Percentiles rank a stretch among this genome's conserved stretches.
phyloP scores from a whole-genome alignment of 2,113 vertebrate species.

The Sinosuthora webbiana region DNA sequence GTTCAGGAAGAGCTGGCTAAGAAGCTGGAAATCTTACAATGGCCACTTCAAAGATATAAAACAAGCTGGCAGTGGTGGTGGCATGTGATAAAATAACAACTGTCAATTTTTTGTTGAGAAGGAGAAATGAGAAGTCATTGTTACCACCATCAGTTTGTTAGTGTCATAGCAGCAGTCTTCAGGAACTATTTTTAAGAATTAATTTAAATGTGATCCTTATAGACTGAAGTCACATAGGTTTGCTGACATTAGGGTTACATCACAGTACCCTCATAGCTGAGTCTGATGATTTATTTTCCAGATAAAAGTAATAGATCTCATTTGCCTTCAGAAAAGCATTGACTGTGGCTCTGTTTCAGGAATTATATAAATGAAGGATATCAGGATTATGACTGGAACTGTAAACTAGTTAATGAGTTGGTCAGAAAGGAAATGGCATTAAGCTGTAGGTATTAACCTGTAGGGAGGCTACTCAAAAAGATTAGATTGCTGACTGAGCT shows the following conservation, averaged over 20 bases:
- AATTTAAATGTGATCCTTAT: not conserved
- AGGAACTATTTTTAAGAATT: not conserved
- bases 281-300: not conserved
- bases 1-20: not conserved
- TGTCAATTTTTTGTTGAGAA: not conserved
- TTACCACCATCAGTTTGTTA: not conserved
- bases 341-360: not conserved
- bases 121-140: not conserved
- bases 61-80: not conserved
- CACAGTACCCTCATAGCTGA: not conserved
- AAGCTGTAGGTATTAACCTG: constrained; percentile 28
- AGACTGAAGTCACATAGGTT: not conserved
- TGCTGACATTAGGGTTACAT: not conserved
- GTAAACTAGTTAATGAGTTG: constrained; percentile 27
- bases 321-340: not conserved
- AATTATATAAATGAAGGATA: not conserved
- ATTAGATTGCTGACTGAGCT: constrained; percentile 30
- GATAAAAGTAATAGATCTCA: not conserved
- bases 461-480: constrained; percentile 22
- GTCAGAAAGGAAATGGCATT: constrained; percentile 39
- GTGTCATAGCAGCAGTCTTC: not conserved
- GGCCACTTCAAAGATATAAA: not conserved
- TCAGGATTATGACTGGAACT: constrained; percentile 2
- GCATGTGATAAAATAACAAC: not conserved
- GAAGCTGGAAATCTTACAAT: not conserved